phyloP scores from a whole-genome alignment of 37 sponge, comb jelly and placozoan species.

The Ephydatia muelleri region DNA sequence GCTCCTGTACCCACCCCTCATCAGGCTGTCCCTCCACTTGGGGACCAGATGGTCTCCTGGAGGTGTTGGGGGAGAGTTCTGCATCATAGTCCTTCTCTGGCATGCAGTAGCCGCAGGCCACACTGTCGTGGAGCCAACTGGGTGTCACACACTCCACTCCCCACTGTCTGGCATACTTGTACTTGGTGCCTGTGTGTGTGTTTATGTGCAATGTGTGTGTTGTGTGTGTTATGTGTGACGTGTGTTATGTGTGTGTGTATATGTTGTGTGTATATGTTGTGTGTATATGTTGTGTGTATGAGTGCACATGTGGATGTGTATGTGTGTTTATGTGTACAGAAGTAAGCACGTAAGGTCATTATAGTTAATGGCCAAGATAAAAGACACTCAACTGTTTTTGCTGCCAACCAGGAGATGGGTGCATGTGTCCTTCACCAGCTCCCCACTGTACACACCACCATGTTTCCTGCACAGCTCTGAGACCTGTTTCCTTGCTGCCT shows the following conservation, averaged over 20 bases:
- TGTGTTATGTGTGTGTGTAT: neutral
- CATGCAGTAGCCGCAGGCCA: slow-evolving; percentile 57
- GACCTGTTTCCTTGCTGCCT: slow-evolving; percentile 50
- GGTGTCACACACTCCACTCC: slow-evolving; percentile 50
- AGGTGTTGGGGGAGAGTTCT: neutral
- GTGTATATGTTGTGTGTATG: neutral
- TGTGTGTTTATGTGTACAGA: neutral
- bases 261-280: neutral
- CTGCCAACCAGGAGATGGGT: slow-evolving; percentile 81
- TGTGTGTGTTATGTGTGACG: too few relatives aligned
- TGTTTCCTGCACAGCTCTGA: slow-evolving; percentile 45
- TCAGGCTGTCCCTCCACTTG: neutral
- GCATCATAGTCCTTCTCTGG: slow-evolving; percentile 64
- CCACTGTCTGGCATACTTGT: slow-evolving; percentile 81
- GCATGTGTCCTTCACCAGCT: slow-evolving; percentile 80
- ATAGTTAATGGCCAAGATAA: neutral
- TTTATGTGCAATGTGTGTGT: too few relatives aligned
- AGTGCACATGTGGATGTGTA: neutral
- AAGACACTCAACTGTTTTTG: slow-evolving; percentile 18
- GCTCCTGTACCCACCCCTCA: slow-evolving; percentile 22
- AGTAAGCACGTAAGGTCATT: neutral
- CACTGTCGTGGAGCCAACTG: slow-evolving; percentile 78
- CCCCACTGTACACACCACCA: slow-evolving; percentile 86
- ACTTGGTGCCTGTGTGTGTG: slow-evolving; percentile 64
- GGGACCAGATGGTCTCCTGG: neutral